A percentile compares a stretch with the other conserved stretches of the same genome.
Conservation (phyloP, 2,888 invertebrate genomes). For the Habrosyne pyritoides region DNA sequence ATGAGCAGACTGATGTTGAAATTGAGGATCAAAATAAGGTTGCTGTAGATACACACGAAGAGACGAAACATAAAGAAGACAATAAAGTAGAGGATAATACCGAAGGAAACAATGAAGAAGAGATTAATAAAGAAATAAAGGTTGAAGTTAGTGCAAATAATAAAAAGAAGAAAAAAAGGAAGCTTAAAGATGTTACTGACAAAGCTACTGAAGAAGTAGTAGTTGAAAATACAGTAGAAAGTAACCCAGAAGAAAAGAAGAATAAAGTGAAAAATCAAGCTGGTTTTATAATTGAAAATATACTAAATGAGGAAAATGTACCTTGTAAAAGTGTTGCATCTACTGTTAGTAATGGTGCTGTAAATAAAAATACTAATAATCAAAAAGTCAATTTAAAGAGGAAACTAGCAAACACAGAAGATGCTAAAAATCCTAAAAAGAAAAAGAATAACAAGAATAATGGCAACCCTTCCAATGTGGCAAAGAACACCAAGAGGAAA, state of each 20-base stretch:
- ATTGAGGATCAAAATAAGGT: slow-evolving; percentile 28
- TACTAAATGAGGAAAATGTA: slow-evolving; percentile 36
- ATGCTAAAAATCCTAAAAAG: slow-evolving; percentile 28
- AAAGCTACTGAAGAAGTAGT: slow-evolving; percentile 7
- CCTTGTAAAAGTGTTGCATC: slow-evolving; percentile 8
- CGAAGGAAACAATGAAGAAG: slow-evolving; percentile 16
- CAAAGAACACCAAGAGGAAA: neutral
- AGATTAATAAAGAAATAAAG: slow-evolving; percentile 7
- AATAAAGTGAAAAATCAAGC: slow-evolving; percentile 47
- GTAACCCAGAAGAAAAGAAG: slow-evolving; percentile 33
- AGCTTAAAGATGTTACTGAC: slow-evolving; percentile 15
- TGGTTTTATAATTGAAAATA: slow-evolving; percentile 48
- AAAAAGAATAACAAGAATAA: slow-evolving; percentile 40
- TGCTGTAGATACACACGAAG: slow-evolving; percentile 17
- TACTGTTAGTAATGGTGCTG: slow-evolving; percentile 4
- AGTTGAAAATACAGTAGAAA: slow-evolving; percentile 9
- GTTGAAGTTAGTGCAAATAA: slow-evolving; percentile 6
- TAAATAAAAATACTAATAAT: slow-evolving; percentile 32
- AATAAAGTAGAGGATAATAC: slow-evolving; percentile 9
- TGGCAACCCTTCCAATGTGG: neutral
- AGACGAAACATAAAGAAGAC: slow-evolving; percentile 22
- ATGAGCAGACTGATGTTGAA: slow-evolving; percentile 9
- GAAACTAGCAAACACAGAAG: slow-evolving; percentile 26
- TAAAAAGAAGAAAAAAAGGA: slow-evolving; percentile 16
- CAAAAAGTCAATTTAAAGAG: slow-evolving; percentile 27